phyloP scores from a whole-genome alignment of 2,888 invertebrate species.

The Leptinotarsa juncta region DNA sequence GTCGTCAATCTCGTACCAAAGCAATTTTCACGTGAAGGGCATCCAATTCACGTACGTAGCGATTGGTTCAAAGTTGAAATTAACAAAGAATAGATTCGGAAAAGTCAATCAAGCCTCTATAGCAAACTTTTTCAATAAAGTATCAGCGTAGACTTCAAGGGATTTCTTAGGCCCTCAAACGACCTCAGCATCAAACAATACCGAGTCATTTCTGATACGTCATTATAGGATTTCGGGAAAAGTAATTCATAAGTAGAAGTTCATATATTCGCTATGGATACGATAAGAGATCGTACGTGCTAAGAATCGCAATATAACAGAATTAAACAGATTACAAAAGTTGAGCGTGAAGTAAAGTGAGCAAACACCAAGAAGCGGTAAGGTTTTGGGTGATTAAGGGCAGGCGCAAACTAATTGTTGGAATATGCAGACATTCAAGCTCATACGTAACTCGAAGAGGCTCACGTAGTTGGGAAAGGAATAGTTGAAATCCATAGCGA shows the following conservation, averaged over 20 bases:
- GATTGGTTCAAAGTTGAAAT: neutral
- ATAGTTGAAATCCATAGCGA: conserved; percentile 20
- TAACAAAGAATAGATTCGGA: neutral
- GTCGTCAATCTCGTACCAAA: too few relatives aligned
- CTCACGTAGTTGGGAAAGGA: conserved; percentile 26
- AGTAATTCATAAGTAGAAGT: conserved; percentile 44
- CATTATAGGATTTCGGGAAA: conserved; percentile 34
- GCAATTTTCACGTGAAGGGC: neutral
- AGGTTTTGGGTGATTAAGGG: conserved; percentile 43
- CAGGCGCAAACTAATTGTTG: conserved; percentile 40
- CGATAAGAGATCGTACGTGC: conserved; percentile 45
- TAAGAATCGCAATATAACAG: conserved; percentile 40
- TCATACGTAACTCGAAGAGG: conserved; percentile 22
- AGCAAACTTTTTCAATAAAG: conserved; percentile 10
- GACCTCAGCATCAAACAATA: neutral
- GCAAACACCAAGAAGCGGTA: conserved; percentile 43
- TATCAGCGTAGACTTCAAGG: neutral
- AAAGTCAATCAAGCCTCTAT: neutral
- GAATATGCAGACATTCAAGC: conserved; percentile 38
- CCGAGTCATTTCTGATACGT: conserved; percentile 10
- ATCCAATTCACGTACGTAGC: neutral
- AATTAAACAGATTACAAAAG: conserved; percentile 42
- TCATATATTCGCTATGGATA: conserved; percentile 42
- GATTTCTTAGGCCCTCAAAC: neutral
- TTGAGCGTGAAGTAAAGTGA: conserved; percentile 40